These are phyloP conservation scores for Chondrosia reniformis DNA, from an alignment of 37 sponge, comb jelly and placozoan genomes.

Conservation along the genomic window DNA sequence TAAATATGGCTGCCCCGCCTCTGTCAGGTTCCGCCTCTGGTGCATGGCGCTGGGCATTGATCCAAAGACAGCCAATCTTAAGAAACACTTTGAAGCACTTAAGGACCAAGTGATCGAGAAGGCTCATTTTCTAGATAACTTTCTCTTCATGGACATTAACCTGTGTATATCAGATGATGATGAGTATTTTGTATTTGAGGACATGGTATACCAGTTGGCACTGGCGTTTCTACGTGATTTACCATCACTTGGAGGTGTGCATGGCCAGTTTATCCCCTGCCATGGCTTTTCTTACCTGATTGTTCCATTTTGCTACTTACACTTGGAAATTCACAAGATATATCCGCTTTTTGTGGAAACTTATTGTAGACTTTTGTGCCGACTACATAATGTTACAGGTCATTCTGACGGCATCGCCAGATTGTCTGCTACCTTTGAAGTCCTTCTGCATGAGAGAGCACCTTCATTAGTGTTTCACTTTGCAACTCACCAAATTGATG, in stretches of 20 bases:
- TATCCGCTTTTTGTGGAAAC: conserved; percentile 41
- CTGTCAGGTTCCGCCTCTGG: conserved; percentile 53
- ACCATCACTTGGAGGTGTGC: background rate
- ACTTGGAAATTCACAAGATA: conserved; percentile 29
- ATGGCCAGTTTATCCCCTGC: conserved; percentile 37
- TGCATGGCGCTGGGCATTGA: conserved; percentile 55
- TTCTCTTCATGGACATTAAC: conserved; percentile 41
- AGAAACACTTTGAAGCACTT: conserved; percentile 35
- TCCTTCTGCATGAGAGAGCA: conserved; percentile 56
- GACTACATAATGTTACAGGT: conserved; percentile 50
- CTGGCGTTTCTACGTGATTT: background rate
- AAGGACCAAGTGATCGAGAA: conserved; percentile 35
- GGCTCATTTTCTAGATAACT: conserved; percentile 42
- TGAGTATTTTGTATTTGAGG: conserved; percentile 89
- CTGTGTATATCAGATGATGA: conserved; percentile 59
- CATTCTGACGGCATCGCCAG: conserved; percentile 51
- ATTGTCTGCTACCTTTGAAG: conserved; percentile 72
- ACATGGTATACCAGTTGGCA: conserved; percentile 54
- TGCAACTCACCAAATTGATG: conserved; percentile 44
- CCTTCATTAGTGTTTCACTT: conserved; percentile 69
- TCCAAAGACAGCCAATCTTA: background rate
- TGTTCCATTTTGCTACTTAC: conserved; percentile 50
- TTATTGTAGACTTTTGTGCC: conserved; percentile 51
- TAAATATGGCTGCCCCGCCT: conserved; percentile 50
- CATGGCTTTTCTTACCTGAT: conserved; percentile 44